A percentile compares a stretch with the other conserved stretches of the same genome.
Evolutionary conservation across 1,140 invertebrate species (phyloP).

Genomic region (Calephelis virginiensis): DNA sequence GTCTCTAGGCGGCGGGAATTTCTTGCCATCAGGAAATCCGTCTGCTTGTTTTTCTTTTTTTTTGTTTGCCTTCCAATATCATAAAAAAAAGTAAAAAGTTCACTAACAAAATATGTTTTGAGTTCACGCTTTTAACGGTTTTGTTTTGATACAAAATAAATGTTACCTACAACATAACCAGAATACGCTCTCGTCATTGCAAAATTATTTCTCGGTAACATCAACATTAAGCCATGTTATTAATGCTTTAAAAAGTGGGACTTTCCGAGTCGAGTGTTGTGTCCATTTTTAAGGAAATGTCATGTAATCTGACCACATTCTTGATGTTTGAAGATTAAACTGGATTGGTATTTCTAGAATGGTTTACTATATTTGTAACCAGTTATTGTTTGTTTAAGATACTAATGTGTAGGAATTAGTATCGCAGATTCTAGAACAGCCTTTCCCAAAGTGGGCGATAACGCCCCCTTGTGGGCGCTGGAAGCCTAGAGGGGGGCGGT

Average conservation of each 20-base stretch:
- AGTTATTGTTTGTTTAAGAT: no score
- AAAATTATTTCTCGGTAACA: background rate
- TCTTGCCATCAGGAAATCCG: no score
- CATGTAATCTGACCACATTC: background rate
- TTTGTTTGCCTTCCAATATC: no score
- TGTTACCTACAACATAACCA: background rate
- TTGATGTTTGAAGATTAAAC: background rate
- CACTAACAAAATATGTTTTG: no score
- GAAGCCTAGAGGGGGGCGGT: no score
- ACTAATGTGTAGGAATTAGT: no score
- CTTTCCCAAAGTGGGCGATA: no score
- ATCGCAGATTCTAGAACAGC: no score
- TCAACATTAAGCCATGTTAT: background rate
- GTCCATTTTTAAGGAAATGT: background rate
- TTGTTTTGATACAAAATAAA: background rate
- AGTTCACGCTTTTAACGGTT: background rate
- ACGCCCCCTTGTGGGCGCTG: no score
- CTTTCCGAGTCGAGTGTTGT: background rate
- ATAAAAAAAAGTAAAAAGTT: no score
- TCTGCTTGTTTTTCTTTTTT: no score
- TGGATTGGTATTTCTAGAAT: background rate
- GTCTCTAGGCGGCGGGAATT: no score
- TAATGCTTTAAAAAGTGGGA: background rate
- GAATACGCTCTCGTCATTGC: background rate
- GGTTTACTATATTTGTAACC: background rate